phyloP scores from a whole-genome alignment of 1,140 invertebrate species.

The Colletes gigas region DNA sequence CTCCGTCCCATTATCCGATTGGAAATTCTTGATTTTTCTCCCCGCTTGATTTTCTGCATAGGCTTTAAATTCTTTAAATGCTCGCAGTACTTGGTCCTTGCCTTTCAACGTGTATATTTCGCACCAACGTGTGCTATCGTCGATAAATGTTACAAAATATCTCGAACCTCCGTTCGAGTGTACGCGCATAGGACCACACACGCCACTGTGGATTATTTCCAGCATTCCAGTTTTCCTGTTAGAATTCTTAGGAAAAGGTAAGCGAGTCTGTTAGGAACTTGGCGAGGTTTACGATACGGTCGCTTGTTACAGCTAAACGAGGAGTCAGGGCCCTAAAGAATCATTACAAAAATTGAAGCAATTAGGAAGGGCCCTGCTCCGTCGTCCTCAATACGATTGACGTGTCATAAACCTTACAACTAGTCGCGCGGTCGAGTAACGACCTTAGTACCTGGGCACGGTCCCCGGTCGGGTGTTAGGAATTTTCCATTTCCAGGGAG shows the following conservation, averaged over 20 bases:
- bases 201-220: neutral
- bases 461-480: no score
- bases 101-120: neutral
- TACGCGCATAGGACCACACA: constrained; percentile 12
- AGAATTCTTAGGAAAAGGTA: neutral
- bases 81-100: neutral
- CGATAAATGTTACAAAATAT: constrained; percentile 11
- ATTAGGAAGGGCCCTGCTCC: no score
- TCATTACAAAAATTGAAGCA: no score
- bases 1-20: constrained; percentile 51
- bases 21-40: constrained; percentile 13
- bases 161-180: neutral
- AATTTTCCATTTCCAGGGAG: no score
- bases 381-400: no score
- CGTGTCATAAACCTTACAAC: no score
- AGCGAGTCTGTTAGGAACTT: no score
- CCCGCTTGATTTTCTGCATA: constrained; percentile 10
- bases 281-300: no score
- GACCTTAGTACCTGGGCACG: no score
- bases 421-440: no score
- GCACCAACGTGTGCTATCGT: neutral
- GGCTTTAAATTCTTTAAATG: constrained; percentile 11
- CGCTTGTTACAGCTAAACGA: no score
- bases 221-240: neutral
- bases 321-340: no score